phyloP scores from a whole-genome alignment of 2,113 vertebrate genomes.

The Gobius niger region DNA sequence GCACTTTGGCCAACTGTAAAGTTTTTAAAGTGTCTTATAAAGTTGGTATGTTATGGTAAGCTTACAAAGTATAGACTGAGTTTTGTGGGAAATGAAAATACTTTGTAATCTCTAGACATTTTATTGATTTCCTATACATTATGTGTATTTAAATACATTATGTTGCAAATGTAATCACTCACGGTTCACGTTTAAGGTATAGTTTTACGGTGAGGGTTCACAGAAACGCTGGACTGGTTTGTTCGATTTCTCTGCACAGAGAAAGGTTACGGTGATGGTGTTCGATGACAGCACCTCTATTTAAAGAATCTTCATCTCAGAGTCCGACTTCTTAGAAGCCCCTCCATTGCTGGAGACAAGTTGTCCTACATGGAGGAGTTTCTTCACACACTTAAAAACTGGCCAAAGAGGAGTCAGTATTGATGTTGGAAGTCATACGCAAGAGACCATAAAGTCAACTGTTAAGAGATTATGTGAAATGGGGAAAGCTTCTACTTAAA shows the following conservation, averaged over 20 bases:
- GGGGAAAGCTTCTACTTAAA: slow-evolving; percentile 75
- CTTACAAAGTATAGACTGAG: too few relatives aligned
- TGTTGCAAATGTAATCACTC: too few relatives aligned
- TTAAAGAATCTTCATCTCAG: slow-evolving; percentile 67
- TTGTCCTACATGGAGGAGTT: slow-evolving; percentile 55
- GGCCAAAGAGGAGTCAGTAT: slow-evolving; percentile 49
- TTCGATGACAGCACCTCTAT: slow-evolving; percentile 65
- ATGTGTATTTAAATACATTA: too few relatives aligned
- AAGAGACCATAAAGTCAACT: slow-evolving; percentile 19
- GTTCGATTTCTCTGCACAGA: slow-evolving; percentile 62
- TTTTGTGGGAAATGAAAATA: too few relatives aligned
- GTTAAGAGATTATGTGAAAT: slow-evolving; percentile 35
- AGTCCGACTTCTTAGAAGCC: slow-evolving; percentile 70
- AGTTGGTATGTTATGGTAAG: too few relatives aligned
- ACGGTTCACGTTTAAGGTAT: slow-evolving; percentile 7
- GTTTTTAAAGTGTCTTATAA: too few relatives aligned
- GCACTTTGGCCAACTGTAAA: too few relatives aligned
- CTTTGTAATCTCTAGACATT: too few relatives aligned
- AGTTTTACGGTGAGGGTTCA: slow-evolving; percentile 63
- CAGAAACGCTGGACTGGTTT: slow-evolving; percentile 48
- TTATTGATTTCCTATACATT: too few relatives aligned
- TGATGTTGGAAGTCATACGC: slow-evolving; percentile 22
- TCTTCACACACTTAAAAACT: background rate
- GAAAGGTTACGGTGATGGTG: slow-evolving; percentile 67
- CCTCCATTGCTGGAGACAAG: slow-evolving; percentile 64